Evolutionary conservation across 2,888 invertebrate species (phyloP).

Genomic region (Eulithis prunata): DNA sequence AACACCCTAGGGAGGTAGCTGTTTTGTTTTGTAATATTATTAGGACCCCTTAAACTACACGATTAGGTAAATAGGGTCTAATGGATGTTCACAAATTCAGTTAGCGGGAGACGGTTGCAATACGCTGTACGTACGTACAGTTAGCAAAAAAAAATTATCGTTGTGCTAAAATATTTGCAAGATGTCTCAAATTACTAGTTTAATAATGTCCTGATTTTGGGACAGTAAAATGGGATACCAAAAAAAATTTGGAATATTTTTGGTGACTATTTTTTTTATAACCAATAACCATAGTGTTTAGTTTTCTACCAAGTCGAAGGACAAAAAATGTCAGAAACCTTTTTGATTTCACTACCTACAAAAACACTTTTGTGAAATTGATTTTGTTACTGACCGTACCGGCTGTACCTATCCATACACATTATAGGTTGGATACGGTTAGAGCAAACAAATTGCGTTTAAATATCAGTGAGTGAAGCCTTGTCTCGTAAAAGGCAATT

Average conservation of each 20-base stretch:
- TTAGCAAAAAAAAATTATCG: background rate
- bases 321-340: too few relatives aligned
- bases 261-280: too few relatives aligned
- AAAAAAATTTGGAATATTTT: too few relatives aligned
- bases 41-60: slow-evolving; percentile 52
- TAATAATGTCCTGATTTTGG: too few relatives aligned
- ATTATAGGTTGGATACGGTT: background rate
- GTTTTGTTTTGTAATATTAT: slow-evolving; percentile 57
- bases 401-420: background rate
- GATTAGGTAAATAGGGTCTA: slow-evolving; percentile 61
- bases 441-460: slow-evolving; percentile 15
- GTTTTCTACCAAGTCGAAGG: too few relatives aligned
- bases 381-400: slow-evolving; percentile 1
- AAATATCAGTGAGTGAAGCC: slow-evolving; percentile 9
- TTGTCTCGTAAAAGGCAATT: slow-evolving; percentile 2
- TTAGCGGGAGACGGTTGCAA: slow-evolving; percentile 41
- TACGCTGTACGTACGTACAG: slow-evolving; percentile 1
- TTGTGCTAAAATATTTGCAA: too few relatives aligned
- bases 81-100: slow-evolving; percentile 60
- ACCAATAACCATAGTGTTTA: too few relatives aligned
- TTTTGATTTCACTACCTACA: too few relatives aligned
- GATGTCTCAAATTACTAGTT: too few relatives aligned
- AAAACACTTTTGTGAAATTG: background rate
- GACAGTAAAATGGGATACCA: too few relatives aligned
- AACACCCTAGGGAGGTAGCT: background rate